A percentile compares a stretch with the other conserved stretches of the same genome.
Conservation (phyloP, 2,113 vertebrate genomes). For the Heterotis niloticus region DNA sequence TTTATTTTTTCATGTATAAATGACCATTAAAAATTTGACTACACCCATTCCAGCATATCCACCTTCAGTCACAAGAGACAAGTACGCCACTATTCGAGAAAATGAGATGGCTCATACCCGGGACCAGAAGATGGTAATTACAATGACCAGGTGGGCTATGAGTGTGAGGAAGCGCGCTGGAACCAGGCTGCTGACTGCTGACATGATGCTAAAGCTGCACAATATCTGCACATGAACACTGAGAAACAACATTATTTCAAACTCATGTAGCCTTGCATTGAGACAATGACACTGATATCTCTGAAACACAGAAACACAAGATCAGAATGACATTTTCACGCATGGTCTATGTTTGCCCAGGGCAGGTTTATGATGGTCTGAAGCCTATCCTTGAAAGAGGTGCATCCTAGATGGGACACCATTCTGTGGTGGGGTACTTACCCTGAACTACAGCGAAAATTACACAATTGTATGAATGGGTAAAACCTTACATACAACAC, state of each 20-base stretch:
- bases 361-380: no score
- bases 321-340: neutral
- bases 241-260: neutral
- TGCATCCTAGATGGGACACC: no score
- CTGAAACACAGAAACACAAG: neutral
- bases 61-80: constrained; percentile 12
- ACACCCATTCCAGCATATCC: neutral
- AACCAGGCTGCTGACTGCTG: constrained; percentile 66
- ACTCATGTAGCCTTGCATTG: neutral
- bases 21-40: neutral
- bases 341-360: no score
- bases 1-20: no score
- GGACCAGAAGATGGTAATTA: constrained; percentile 85
- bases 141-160: constrained; percentile 77
- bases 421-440: no score
- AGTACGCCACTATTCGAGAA: neutral
- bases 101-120: constrained; percentile 62
- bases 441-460: no score
- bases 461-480: no score
- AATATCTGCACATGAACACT: neutral
- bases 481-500: no score
- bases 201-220: constrained; percentile 53
- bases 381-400: no score
- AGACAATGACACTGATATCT: neutral
- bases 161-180: constrained; percentile 81